Conservation (phyloP, 2,797 vertebrate species). For the Manis pentadactyla region DNA sequence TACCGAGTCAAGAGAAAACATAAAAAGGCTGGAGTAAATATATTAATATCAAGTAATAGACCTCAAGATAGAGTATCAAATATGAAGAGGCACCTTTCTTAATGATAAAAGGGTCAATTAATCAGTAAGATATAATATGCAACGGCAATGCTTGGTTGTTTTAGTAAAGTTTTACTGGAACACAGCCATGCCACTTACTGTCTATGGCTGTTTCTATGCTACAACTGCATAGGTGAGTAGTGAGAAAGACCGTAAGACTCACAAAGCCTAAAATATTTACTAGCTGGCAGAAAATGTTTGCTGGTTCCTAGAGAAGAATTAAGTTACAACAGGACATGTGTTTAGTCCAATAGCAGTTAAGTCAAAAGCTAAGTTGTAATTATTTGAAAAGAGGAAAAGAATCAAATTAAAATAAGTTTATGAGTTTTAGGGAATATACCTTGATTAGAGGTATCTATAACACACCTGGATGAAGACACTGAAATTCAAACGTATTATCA, state of each 20-base stretch:
- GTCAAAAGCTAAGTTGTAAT: not conserved
- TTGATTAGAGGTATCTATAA: not conserved
- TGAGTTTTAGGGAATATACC: not conserved
- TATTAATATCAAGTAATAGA: conserved; percentile 7
- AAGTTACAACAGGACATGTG: not conserved
- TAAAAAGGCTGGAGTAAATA: not conserved
- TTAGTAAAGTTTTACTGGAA: conserved; percentile 5
- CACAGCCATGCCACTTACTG: not conserved
- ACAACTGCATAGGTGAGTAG: not conserved
- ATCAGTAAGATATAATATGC: not conserved
- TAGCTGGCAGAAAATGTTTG: not conserved
- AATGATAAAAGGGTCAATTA: not conserved
- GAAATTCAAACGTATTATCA: conserved; percentile 26
- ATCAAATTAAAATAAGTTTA: not conserved
- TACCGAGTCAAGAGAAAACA: not conserved
- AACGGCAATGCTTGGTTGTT: not conserved
- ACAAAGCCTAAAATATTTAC: conserved; percentile 5
- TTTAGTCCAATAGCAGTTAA: not conserved
- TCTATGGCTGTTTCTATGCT: not conserved
- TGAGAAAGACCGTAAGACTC: not conserved
- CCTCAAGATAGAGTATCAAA: not conserved
- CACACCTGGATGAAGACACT: not conserved
- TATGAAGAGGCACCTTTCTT: not conserved
- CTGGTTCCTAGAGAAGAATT: not conserved
- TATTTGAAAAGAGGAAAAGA: conserved; percentile 36